Base-by-base conservation (phyloP, 2,888 invertebrate species). In the Autographa pulchrina region DNA sequence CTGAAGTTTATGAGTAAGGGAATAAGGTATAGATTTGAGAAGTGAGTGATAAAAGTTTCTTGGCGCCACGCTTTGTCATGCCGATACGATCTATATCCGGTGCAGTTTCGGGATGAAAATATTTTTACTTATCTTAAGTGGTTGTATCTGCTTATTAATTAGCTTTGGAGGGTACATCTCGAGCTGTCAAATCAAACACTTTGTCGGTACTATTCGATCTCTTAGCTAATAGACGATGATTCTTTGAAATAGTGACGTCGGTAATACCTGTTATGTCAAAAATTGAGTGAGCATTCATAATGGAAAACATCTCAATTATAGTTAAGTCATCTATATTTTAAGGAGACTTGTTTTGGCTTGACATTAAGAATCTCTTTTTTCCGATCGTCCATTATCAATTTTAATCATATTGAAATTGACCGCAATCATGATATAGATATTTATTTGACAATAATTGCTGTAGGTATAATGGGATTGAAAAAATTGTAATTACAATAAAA, bases 81-180 rank as follows among this genome's bases (percentile, higher is more conserved):
- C 90, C 92, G 95, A 95, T 96, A 92, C 90, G 84, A 96, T 96
- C 95, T 93, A 92, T 93, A 93, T 96, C 96, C 96, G 96, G 94
- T 94, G 94, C 91, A 92, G 94, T 94, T 96, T 95, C 90, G 93
- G 95, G 95, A 94, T 94, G 95, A 94, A 96, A 95, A 95, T 94
- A 95, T 95, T 96, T 94, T 94, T 92, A 94, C 93, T 95, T 95
- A 95, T 96, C 95, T 94, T 94, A 95, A 96, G 96, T 95, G 95
- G 94, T 92, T 95, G 95, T 95, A 95, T 95, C 96, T 96, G 95
- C 91, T 95, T 95, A 96, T 95, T 96, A 95, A 96, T 95, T 96
- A 95, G 92, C 90, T 91, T 91, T 90, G 87, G 91, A 90, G 88
- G 92, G 92, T 92, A 93, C 92, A 92, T 89, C 91, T 92, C 85